Base-by-base conservation (phyloP, 2,888 invertebrate genomes). In the Drosophila flavopinicola region DNA sequence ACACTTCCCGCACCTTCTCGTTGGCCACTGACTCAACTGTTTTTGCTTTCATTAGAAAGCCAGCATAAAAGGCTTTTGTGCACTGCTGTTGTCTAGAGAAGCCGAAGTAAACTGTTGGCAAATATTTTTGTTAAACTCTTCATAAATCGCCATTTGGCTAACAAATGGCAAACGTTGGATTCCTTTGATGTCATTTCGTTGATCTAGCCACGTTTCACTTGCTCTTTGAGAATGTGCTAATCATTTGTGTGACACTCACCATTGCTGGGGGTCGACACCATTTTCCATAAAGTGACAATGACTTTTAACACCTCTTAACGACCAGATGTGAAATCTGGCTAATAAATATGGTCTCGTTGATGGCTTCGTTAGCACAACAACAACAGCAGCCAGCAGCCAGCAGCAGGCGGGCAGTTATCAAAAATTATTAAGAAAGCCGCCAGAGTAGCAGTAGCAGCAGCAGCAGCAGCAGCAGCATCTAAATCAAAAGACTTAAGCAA, bases 41-140 rank as follows among this genome's bases (percentile, higher is more conserved):
- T 69, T 69, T 60, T 77, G 77, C 77, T 82, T 78, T 78, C 79
- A 78, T 79, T 80, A 78, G 83, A 80, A 80, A 80, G 80, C 79
- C 49, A 70, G 41, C 56, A 59, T 41, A 63, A 66, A 72, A 70
- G 66, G 42, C 64, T 63, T 76, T 74, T 52, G 58, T 61, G 72
- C 38, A 10, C 42, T 41, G n/a, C 48, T 59, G 20, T 51, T 63
- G 57, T 41, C 52, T 48, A 72, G 48, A 66, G 59, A 66, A 49
- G 41, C 15, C 10, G 15, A 39, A 60, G 48, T 66, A 45, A 58
- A 67, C 44, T 57, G 17, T 49, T 58, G 37, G 23, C 32, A 65
- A 75, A 77, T 53, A 72, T 74, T 66, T 47, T 57, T 45, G 30
- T 57, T 57, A 20, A 49, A 42, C 47, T 3, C 15, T 32, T 39